A percentile compares a stretch with the other conserved stretches of the same genome.
These are phyloP conservation scores for Aphrophora alni DNA, from an alignment of 2,888 invertebrate species.

Conservation along the genomic window DNA sequence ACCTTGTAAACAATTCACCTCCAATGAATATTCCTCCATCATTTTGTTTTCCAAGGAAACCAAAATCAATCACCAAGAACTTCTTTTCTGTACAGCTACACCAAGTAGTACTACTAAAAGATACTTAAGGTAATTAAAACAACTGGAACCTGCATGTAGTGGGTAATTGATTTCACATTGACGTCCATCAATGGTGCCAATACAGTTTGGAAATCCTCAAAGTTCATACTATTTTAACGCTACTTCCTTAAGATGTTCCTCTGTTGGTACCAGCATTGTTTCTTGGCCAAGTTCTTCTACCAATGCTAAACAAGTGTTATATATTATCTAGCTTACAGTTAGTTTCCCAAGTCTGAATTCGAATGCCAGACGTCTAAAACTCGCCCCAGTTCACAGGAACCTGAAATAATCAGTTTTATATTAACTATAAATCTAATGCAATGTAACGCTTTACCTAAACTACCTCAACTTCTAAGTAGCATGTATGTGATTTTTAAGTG, in stretches of 20 bases:
- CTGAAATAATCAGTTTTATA: conserved; percentile 7
- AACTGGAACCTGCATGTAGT: neutral
- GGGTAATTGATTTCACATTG: neutral
- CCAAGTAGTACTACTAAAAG: too few species aligned
- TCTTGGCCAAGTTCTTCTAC: neutral
- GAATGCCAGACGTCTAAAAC: conserved; percentile 21
- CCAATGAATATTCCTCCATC: too few species aligned
- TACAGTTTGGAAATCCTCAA: conserved; percentile 38
- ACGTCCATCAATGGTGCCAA: conserved; percentile 24
- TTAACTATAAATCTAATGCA: neutral
- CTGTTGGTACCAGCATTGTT: conserved; percentile 18
- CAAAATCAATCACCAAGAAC: too few species aligned
- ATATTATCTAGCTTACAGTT: conserved; percentile 6
- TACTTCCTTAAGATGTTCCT: neutral
- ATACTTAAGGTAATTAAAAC: too few species aligned
- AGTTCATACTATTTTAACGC: neutral
- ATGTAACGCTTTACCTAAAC: too few species aligned
- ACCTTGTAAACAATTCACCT: too few species aligned
- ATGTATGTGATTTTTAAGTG: neutral
- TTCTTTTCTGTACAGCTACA: too few species aligned
- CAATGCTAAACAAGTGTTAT: neutral
- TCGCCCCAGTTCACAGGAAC: conserved; percentile 7
- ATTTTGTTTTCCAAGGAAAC: too few species aligned
- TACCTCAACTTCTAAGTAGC: too few species aligned
- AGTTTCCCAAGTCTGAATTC: neutral